Conservation (phyloP, 2,797 vertebrate species). For the Buphagus erythrorhynchus region DNA sequence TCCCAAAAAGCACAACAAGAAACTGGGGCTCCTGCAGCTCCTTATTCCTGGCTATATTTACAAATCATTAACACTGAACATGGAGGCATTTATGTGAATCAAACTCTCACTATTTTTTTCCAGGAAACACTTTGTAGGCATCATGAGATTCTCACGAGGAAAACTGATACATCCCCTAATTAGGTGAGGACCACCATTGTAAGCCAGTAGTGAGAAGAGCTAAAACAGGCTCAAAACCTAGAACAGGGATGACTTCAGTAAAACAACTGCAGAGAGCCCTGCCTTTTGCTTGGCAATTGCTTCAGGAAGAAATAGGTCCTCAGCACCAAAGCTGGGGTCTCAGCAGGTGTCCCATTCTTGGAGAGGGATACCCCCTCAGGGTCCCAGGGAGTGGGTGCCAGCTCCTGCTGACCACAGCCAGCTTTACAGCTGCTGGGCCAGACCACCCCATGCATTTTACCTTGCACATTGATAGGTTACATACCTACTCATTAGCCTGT, state of each 20-base stretch:
- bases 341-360: fast-evolving
- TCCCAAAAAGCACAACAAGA: neutral
- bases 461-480: neutral
- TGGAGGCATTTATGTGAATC: neutral
- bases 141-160: neutral
- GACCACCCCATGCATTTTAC: neutral
- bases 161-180: neutral
- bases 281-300: neutral
- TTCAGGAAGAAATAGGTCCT: neutral
- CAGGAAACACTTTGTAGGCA: neutral
- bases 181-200: fast-evolving
- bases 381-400: neutral
- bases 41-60: neutral
- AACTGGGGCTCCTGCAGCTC: neutral
- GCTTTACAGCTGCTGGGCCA: neutral
- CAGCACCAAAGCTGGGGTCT: neutral
- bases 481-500: fast-evolving
- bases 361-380: neutral
- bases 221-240: neutral
- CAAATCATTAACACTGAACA: neutral
- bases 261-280: neutral
- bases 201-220: neutral
- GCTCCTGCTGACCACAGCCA: neutral
- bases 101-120: neutral
- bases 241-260: neutral